Percentiles rank a stretch among this genome's conserved stretches.
Evolutionary conservation across 2,888 invertebrate genomes (phyloP).

Genomic region (Yponomeuta cagnagella): DNA sequence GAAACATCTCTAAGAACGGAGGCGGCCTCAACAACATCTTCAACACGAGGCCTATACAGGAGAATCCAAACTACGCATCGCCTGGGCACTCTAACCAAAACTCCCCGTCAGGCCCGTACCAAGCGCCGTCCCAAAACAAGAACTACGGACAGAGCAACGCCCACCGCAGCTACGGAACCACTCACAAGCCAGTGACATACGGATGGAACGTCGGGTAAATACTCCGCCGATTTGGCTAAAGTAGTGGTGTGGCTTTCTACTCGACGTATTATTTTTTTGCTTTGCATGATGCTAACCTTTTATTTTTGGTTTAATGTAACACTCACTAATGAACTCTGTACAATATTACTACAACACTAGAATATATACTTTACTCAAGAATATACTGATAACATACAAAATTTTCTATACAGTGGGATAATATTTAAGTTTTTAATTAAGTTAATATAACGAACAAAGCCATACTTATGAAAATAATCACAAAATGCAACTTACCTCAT

Average conservation of each 20-base stretch:
- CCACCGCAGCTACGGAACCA: slow-evolving; percentile 42
- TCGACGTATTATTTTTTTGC: slow-evolving; percentile 26
- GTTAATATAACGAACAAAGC: background rate
- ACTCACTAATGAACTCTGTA: background rate
- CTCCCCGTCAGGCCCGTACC: slow-evolving; percentile 60
- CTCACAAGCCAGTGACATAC: slow-evolving; percentile 55
- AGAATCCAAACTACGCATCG: slow-evolving; percentile 63
- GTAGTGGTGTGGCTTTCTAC: slow-evolving; percentile 33
- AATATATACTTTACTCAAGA: no score
- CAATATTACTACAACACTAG: background rate
- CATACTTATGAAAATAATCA: background rate
- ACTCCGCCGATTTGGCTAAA: background rate
- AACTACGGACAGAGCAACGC: slow-evolving; percentile 51
- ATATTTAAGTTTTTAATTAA: background rate
- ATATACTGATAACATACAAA: no score
- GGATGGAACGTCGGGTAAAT: slow-evolving; percentile 72
- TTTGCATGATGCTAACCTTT: slow-evolving; percentile 27
- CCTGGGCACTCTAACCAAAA: slow-evolving; percentile 49
- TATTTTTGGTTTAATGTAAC: background rate
- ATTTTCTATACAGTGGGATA: background rate
- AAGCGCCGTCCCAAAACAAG: slow-evolving; percentile 48
- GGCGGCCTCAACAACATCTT: slow-evolving; percentile 43
- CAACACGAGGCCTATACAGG: slow-evolving; percentile 64
- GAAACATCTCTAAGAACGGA: slow-evolving; percentile 54
- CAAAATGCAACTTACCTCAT: background rate